phyloP scores from a whole-genome alignment of 2,113 vertebrate species.

The Entosphenus tridentatus region DNA sequence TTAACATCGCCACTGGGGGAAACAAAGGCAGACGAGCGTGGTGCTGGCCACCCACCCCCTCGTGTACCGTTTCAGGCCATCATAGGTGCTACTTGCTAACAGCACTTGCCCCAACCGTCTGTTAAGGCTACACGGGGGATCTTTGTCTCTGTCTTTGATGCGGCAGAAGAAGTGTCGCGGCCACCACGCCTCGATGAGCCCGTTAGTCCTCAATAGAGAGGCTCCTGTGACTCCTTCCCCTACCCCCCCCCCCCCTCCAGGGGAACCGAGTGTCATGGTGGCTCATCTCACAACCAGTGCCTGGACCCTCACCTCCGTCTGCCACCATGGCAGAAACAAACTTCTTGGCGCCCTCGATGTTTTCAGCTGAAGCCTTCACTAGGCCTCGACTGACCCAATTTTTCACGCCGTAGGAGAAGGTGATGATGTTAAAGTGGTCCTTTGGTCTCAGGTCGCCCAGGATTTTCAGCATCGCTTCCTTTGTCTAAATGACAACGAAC shows the following conservation, averaged over 20 bases:
- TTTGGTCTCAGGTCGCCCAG: conserved; percentile 20
- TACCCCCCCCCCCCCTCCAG: not conserved
- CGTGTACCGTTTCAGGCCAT: too few relatives aligned
- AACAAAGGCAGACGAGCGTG: too few relatives aligned
- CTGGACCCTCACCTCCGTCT: conserved; percentile 17
- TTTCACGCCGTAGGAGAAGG: not conserved
- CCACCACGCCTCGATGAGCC: not conserved
- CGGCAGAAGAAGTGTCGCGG: not conserved
- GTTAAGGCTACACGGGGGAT: too few relatives aligned
- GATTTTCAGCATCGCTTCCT: conserved; percentile 24
- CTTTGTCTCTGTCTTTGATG: not conserved
- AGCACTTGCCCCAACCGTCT: too few relatives aligned
- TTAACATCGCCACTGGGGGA: too few relatives aligned
- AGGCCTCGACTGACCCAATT: conserved; percentile 15
- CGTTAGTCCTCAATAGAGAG: not conserved
- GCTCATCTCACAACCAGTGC: not conserved
- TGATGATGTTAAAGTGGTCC: conserved; percentile 13
- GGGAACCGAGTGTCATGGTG: not conserved
- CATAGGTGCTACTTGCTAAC: too few relatives aligned
- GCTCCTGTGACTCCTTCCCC: not conserved
- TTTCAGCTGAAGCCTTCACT: conserved; percentile 17
- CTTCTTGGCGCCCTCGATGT: conserved; percentile 14
- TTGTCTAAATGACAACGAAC: conserved; percentile 17
- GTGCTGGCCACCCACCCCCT: too few relatives aligned
- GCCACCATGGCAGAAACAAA: conserved; percentile 15